Evolutionary conservation across 2,888 invertebrate genomes (phyloP).

Genomic region (Chrysolina haemoptera): DNA sequence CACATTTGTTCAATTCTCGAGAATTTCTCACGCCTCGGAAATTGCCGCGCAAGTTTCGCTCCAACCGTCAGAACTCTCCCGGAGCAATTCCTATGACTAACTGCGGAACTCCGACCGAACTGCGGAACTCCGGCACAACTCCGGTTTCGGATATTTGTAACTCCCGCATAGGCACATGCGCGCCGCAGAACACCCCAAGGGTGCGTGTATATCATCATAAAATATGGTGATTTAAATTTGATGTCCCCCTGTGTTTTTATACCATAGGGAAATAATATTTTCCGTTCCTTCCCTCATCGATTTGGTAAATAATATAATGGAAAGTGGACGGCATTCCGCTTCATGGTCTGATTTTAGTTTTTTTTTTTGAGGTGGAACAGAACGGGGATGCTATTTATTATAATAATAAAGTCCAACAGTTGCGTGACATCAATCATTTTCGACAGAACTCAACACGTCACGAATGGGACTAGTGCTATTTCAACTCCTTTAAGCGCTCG

Average conservation of each 20-base stretch:
- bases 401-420: not conserved
- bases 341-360: not conserved
- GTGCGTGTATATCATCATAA: slow-evolving; percentile 38
- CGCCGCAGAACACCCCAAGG: not conserved
- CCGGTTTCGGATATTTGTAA: slow-evolving; percentile 14
- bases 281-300: not conserved
- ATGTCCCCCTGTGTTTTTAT: slow-evolving; percentile 25
- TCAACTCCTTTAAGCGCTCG: too few relatives aligned
- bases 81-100: not conserved
- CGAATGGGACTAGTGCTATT: not conserved
- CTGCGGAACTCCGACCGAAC: slow-evolving; percentile 21
- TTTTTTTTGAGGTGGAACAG: not conserved
- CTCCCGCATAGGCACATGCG: slow-evolving; percentile 36
- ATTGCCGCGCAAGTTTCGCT: not conserved
- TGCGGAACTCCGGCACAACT: slow-evolving; percentile 36
- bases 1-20: not conserved
- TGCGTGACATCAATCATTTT: not conserved
- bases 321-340: not conserved
- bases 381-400: not conserved
- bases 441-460: not conserved
- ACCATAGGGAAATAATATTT: slow-evolving; percentile 6
- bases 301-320: slow-evolving; percentile 5
- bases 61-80: not conserved
- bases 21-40: slow-evolving; percentile 1
- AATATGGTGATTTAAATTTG: slow-evolving; percentile 36